Conservation (phyloP, 2,797 vertebrate genomes). For the Poeciliopsis presidionis region DNA sequence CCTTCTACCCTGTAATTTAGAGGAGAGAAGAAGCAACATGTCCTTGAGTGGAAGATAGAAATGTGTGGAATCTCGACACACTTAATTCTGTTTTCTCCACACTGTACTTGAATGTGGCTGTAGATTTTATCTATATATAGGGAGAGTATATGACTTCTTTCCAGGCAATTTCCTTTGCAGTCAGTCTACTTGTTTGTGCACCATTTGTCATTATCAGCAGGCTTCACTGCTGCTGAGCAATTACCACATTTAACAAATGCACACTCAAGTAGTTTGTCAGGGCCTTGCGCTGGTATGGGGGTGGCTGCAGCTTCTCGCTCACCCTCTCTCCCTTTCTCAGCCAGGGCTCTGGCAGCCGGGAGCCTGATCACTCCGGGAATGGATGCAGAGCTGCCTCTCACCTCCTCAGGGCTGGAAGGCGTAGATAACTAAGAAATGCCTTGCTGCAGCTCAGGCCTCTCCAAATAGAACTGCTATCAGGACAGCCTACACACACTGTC, state of each 20-base stretch:
- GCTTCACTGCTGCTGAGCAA: conserved; percentile 48
- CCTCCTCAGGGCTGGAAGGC: conserved; percentile 65
- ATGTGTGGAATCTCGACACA: conserved; percentile 74
- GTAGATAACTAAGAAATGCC: conserved; percentile 73
- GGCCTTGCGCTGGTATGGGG: conserved; percentile 12
- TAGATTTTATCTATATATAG: background rate
- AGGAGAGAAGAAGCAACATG: conserved; percentile 70
- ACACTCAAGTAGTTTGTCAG: conserved; percentile 34
- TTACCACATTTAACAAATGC: conserved; percentile 55
- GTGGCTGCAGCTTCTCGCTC: conserved; percentile 45
- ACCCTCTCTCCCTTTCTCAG: conserved; percentile 36
- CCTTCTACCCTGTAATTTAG: conserved; percentile 75
- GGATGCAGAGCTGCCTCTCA: conserved; percentile 66
- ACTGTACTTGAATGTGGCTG: conserved; percentile 18
- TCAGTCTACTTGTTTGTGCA: conserved; percentile 43
- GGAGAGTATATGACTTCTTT: background rate
- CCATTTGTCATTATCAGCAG: conserved; percentile 54
- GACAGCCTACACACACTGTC: conserved; percentile 46
- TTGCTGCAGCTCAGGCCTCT: conserved; percentile 56
- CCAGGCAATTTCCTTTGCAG: conserved; percentile 20
- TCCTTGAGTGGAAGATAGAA: conserved; percentile 68
- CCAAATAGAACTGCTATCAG: conserved; percentile 74
- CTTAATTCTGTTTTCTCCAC: conserved; percentile 54
- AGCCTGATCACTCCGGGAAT: conserved; percentile 54
- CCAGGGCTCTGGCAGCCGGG: conserved; percentile 52